A percentile compares a stretch with the other conserved stretches of the same genome.
phyloP scores from a whole-genome alignment of 2,888 invertebrate species.

The Drosophila mulleri region DNA sequence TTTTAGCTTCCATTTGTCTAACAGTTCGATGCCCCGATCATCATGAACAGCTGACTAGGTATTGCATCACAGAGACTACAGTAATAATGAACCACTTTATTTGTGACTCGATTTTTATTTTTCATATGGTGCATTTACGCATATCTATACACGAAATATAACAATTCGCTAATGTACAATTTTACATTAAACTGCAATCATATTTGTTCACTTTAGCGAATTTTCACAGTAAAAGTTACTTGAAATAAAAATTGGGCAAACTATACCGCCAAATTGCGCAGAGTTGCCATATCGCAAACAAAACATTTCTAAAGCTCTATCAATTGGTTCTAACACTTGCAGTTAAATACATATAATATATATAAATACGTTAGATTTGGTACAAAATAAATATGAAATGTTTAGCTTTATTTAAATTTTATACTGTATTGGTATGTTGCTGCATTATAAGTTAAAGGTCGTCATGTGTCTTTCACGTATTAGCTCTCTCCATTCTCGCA shows the following conservation, averaged over 20 bases:
- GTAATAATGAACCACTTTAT: neutral
- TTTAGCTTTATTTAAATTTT: neutral
- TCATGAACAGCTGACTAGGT: neutral
- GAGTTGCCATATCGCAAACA: constrained; percentile 10
- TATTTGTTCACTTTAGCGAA: neutral
- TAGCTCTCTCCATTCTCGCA: neutral
- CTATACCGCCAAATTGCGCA: constrained; percentile 5
- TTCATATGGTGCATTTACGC: neutral
- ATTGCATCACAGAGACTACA: neutral
- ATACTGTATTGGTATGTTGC: neutral
- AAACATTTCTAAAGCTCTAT: neutral
- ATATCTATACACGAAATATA: neutral
- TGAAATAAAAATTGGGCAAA: neutral
- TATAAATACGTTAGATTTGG: neutral
- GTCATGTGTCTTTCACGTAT: neutral
- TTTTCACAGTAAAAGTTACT: neutral
- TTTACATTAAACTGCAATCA: neutral
- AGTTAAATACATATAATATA: neutral
- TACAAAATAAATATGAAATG: neutral
- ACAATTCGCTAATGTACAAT: neutral
- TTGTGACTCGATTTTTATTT: neutral
- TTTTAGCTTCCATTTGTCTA: constrained; percentile 10
- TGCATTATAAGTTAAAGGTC: neutral
- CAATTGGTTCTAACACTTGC: neutral
- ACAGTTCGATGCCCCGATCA: constrained; percentile 3